Evolutionary conservation across 2,797 vertebrate genomes (phyloP).

Genomic region (Syngnathus acus): DNA sequence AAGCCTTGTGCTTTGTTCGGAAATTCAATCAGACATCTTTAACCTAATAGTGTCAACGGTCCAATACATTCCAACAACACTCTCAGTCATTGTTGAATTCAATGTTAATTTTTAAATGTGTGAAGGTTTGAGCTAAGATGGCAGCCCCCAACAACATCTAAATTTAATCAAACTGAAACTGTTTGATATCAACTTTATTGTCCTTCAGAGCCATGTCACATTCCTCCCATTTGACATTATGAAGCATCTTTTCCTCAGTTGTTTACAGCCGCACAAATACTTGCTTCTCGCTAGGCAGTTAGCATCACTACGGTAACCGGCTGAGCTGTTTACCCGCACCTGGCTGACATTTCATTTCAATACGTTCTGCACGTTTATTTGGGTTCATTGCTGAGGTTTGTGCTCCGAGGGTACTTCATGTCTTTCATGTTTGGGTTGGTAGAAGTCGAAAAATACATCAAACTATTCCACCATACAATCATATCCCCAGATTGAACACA

Average conservation of each 20-base stretch:
- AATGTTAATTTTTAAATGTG: no score
- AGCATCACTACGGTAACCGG: not conserved
- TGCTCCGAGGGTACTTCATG: conserved; percentile 1
- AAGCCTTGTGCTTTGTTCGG: no score
- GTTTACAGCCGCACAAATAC: not conserved
- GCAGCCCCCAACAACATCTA: no score
- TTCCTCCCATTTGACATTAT: not conserved
- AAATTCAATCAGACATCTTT: no score
- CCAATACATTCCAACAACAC: no score
- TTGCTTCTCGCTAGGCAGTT: not conserved
- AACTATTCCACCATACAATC: not conserved
- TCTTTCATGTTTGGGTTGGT: not conserved
- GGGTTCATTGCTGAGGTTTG: not conserved
- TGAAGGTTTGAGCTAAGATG: no score
- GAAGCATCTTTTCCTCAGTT: not conserved
- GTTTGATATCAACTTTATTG: not conserved
- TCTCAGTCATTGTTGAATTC: no score
- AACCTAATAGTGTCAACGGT: no score
- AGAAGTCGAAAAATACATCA: not conserved
- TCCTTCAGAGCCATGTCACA: no score
- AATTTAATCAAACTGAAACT: no score
- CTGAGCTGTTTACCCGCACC: not conserved
- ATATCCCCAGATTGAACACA: conserved; percentile 1
- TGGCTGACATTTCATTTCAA: not conserved
- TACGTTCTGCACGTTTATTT: not conserved